Conservation (phyloP, 1,140 invertebrate species). For the Heliconius nattereri region DNA sequence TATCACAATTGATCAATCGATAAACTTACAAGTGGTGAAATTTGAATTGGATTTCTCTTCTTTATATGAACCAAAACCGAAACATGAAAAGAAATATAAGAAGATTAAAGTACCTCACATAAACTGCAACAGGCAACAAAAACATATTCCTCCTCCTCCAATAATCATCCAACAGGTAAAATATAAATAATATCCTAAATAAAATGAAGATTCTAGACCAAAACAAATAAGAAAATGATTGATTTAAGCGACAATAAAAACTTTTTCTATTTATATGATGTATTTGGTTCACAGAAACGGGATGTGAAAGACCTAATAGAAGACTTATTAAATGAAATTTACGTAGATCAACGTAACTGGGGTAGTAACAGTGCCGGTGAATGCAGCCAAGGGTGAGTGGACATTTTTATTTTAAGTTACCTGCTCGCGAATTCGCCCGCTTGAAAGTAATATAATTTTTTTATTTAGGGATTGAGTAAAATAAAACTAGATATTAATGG, state of each 20-base stretch:
- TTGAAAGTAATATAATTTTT: no score
- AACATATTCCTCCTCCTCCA: constrained; percentile 57
- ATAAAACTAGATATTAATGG: no score
- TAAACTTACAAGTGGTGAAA: constrained; percentile 71
- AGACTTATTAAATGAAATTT: constrained; percentile 72
- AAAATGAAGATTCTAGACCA: neutral
- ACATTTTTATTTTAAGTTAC: neutral
- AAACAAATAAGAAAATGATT: neutral
- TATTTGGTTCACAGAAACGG: constrained; percentile 64
- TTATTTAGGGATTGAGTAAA: no score
- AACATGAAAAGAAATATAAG: constrained; percentile 47
- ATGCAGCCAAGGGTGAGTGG: constrained; percentile 66
- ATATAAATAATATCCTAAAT: neutral
- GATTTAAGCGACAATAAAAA: no score
- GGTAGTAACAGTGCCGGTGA: constrained; percentile 60
- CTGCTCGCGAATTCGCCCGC: no score
- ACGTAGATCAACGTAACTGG: constrained; percentile 65
- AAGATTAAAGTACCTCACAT: constrained; percentile 53
- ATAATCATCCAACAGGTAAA: constrained; percentile 56
- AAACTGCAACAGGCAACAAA: constrained; percentile 44
- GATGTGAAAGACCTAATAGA: constrained; percentile 78
- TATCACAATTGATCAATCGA: constrained; percentile 64
- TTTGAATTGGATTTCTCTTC: constrained; percentile 66
- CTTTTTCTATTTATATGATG: neutral
- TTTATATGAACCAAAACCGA: constrained; percentile 42